These are phyloP conservation scores for Mayetiola destructor DNA, from an alignment of 2,888 invertebrate species.

Conservation along the genomic window DNA sequence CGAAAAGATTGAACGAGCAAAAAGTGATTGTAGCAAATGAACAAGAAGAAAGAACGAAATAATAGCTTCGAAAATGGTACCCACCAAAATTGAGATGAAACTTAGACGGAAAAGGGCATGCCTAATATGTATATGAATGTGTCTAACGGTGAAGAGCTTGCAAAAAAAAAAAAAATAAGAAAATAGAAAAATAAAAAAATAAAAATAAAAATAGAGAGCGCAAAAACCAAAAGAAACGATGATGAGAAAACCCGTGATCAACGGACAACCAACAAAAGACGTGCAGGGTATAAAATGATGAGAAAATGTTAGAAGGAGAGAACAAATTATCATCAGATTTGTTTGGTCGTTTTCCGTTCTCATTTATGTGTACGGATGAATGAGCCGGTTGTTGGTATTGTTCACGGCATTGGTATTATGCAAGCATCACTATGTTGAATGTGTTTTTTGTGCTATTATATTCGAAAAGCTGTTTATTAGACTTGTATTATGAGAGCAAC, in stretches of 20 bases:
- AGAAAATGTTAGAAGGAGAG: not conserved
- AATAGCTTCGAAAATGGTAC: too few relatives aligned
- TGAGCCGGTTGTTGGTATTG: not conserved
- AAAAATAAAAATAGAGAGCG: not conserved
- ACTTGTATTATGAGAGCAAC: conserved; percentile 1
- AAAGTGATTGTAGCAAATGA: not conserved
- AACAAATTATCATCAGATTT: conserved; percentile 7
- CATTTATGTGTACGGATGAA: too few relatives aligned
- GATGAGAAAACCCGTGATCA: conserved; percentile 11
- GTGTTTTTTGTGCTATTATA: not conserved
- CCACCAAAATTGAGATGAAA: too few relatives aligned
- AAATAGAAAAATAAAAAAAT: not conserved
- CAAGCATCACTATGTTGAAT: not conserved
- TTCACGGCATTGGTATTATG: not conserved
- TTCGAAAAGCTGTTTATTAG: conserved; percentile 1
- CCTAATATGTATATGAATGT: too few relatives aligned
- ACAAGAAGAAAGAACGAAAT: not conserved
- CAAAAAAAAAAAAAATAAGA: not conserved
- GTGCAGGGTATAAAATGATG: not conserved
- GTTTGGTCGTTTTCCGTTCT: too few relatives aligned
- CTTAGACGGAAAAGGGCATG: too few relatives aligned
- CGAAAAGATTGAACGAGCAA: too few relatives aligned
- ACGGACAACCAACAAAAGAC: not conserved
- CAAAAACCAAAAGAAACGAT: not conserved
- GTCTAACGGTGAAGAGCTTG: not conserved